Conservation (phyloP, 2,113 vertebrate species). For the Centropus bengalensis region DNA sequence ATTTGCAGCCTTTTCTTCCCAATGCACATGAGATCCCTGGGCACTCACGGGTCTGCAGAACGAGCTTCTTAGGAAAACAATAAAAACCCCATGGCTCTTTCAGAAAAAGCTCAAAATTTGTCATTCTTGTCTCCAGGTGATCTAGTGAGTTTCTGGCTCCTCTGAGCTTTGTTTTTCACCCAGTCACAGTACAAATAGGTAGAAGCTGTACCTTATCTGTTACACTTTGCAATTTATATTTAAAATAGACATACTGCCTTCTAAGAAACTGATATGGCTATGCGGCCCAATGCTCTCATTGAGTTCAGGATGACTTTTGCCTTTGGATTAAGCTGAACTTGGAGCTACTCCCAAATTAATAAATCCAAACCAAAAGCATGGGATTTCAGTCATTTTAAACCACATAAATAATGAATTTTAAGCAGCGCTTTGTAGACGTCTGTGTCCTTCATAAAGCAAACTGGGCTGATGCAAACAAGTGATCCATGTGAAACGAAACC, state of each 20-base stretch:
- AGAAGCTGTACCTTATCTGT: background rate
- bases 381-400: background rate
- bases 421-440: background rate
- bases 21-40: background rate
- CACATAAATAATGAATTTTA: background rate
- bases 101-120: background rate
- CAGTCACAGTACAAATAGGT: background rate
- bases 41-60: background rate
- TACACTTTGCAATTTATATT: background rate
- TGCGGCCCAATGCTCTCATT: background rate
- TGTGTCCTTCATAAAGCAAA: background rate
- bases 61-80: background rate
- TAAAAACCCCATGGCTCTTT: fast-evolving
- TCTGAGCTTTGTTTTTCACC: background rate
- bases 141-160: background rate
- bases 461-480: background rate
- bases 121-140: background rate
- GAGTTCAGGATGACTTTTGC: background rate
- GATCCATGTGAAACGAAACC: background rate
- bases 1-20: background rate
- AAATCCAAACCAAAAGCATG: background rate
- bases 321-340: background rate
- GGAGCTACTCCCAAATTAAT: background rate
- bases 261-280: background rate
- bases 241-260: background rate